Evolutionary conservation across 2,113 vertebrate genomes (phyloP).

Genomic region (Galemys pyrenaicus): DNA sequence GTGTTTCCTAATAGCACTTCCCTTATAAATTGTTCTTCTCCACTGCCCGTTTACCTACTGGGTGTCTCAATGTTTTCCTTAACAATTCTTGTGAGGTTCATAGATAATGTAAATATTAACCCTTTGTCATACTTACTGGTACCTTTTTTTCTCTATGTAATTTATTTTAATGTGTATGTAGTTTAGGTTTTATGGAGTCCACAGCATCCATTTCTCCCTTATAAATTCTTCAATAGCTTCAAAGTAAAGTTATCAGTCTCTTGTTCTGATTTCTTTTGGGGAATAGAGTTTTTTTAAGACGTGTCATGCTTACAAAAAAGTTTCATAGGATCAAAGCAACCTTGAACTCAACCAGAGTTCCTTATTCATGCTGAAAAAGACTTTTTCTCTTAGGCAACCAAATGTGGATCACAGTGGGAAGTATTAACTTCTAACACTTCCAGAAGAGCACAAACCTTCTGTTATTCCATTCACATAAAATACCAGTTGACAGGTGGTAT

Average conservation of each 20-base stretch:
- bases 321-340: slow-evolving; percentile 54
- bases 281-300: neutral
- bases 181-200: neutral
- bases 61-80: neutral
- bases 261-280: slow-evolving; percentile 27
- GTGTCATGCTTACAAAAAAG: neutral
- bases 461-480: slow-evolving; percentile 80
- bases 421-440: slow-evolving; percentile 78
- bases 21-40: slow-evolving; percentile 23
- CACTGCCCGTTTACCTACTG: neutral
- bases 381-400: slow-evolving; percentile 69
- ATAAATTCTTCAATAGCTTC: slow-evolving; percentile 6
- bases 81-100: neutral
- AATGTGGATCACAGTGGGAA: slow-evolving; percentile 76
- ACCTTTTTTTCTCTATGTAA: slow-evolving; percentile 2
- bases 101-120: neutral
- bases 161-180: neutral
- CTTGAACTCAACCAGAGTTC: slow-evolving; percentile 27
- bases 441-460: slow-evolving; percentile 75
- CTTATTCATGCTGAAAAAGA: slow-evolving; percentile 66
- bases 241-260: neutral
- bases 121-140: neutral
- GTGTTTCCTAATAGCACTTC: slow-evolving; percentile 41
- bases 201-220: neutral
- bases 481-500: slow-evolving; percentile 78